phyloP scores from a whole-genome alignment of 2,797 vertebrate species.

The Sphenopsis melanotis region DNA sequence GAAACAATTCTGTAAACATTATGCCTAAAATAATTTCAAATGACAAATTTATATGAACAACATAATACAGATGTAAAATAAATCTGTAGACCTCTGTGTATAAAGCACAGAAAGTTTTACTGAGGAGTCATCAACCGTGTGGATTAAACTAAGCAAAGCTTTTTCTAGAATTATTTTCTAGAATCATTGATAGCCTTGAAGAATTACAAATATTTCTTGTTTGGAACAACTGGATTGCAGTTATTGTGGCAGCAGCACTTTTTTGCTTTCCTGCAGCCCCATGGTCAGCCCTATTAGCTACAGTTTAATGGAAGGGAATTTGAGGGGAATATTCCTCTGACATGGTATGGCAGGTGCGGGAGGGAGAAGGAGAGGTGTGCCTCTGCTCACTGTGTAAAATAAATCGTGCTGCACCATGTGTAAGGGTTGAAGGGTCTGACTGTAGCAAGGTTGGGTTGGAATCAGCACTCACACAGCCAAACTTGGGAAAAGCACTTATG shows the following conservation, averaged over 20 bases:
- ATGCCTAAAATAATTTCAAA: conserved; percentile 28
- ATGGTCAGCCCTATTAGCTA: neutral
- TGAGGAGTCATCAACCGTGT: neutral
- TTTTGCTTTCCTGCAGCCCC: neutral
- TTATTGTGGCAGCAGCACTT: neutral
- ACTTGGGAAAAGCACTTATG: neutral
- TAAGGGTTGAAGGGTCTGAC: neutral
- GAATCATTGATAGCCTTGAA: neutral
- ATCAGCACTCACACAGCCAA: neutral
- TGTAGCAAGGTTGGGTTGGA: neutral
- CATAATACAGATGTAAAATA: neutral
- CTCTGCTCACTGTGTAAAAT: neutral
- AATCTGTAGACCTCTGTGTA: neutral
- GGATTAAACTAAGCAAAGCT: neutral
- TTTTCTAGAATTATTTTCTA: neutral
- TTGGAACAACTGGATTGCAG: neutral
- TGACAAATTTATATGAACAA: neutral
- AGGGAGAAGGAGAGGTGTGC: neutral
- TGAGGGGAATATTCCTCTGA: neutral
- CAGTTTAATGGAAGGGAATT: neutral
- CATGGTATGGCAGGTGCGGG: neutral
- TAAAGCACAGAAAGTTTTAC: neutral
- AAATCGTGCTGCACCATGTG: no score
- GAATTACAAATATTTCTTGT: neutral
- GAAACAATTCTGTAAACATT: conserved; percentile 29